Percentiles rank a stretch among this genome's conserved stretches.
Conservation (phyloP, 2,113 vertebrate genomes). For the Perca flavescens region DNA sequence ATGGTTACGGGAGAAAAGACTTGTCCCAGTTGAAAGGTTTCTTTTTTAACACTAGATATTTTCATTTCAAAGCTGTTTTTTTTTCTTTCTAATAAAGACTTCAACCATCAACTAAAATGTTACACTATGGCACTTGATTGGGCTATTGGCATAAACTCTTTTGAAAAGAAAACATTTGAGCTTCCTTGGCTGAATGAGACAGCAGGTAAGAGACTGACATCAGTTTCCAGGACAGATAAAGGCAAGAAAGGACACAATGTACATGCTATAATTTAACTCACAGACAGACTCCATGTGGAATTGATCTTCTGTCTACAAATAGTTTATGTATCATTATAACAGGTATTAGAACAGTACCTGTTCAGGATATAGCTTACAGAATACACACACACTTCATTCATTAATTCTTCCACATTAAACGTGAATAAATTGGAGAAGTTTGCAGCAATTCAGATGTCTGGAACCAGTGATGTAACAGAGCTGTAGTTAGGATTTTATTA, state of each 20-base stretch:
- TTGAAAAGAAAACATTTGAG: slow-evolving; percentile 43
- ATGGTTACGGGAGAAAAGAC: slow-evolving; percentile 63
- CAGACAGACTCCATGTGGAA: neutral
- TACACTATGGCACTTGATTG: neutral
- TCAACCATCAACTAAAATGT: slow-evolving; percentile 9
- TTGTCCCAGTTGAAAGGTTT: slow-evolving; percentile 51
- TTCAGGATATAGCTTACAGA: neutral
- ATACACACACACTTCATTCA: neutral
- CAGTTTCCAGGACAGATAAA: slow-evolving; percentile 59
- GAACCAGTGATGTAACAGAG: neutral
- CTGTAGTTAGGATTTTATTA: neutral
- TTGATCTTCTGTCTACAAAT: neutral
- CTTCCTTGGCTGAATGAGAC: slow-evolving; percentile 25
- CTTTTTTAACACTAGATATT: slow-evolving; percentile 40
- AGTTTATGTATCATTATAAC: slow-evolving; percentile 1
- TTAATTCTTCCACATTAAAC: neutral
- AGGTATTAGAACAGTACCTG: neutral
- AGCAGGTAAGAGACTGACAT: slow-evolving; percentile 55
- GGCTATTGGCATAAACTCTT: neutral
- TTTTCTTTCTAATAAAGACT: slow-evolving; percentile 11
- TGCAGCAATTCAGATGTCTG: too few species aligned
- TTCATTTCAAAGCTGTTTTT: slow-evolving; percentile 41
- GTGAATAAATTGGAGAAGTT: neutral
- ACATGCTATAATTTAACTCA: slow-evolving; percentile 17
- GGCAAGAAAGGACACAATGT: slow-evolving; percentile 19